Evolutionary conservation across 2,797 vertebrate genomes (phyloP), one percentile per base, ranked within the genome.

Genomic region (Semotilus atromaculatus): DNA sequence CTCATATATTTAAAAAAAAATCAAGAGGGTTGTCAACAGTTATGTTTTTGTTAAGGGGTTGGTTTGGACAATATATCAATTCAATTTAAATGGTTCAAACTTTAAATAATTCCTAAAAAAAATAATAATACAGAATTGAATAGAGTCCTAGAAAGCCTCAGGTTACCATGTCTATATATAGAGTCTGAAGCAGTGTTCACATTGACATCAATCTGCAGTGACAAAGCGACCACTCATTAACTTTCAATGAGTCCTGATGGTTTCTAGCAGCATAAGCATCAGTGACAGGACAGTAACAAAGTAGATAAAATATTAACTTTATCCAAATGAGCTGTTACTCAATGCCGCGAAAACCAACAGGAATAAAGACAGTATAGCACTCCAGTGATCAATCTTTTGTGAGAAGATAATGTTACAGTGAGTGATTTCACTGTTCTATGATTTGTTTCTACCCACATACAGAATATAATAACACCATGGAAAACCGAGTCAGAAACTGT

Each of bases 361-460:
- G 7, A 60, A 60, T 40, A 13, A 19, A 77, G 34, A 18, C 36
- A 40, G 53, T 16, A 62, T 62, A 7, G 34, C 6, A 34, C 14
- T 76, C 13, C 4, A 40, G 34, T 10, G 14, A 60, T 60, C 31
- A 31, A 75, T 55, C 73, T 55, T 31, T 34, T 75, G 48, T 36
- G 48, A 36, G 72, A 77, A 77, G 34, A 60, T 26, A 77, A 58
- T 26, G 36, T 58, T 60, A 36, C 53, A 1, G 53, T 40, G 53
- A 58, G 53, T 76, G 23, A 60, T 76, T 76, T 58, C 11, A 36
- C 48, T 55, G 48, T 75, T 34, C 53, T 48, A 19, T 83, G 43
- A 60, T 76, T 76, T 76, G 51, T 76, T 38, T 58, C 73, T 76
- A 36, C 73, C 73, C 51, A 38, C 73, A 76, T 76, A 14, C 19